Base-by-base conservation (phyloP, 1,140 invertebrate genomes). In the Drosophila nebulosa region DNA sequence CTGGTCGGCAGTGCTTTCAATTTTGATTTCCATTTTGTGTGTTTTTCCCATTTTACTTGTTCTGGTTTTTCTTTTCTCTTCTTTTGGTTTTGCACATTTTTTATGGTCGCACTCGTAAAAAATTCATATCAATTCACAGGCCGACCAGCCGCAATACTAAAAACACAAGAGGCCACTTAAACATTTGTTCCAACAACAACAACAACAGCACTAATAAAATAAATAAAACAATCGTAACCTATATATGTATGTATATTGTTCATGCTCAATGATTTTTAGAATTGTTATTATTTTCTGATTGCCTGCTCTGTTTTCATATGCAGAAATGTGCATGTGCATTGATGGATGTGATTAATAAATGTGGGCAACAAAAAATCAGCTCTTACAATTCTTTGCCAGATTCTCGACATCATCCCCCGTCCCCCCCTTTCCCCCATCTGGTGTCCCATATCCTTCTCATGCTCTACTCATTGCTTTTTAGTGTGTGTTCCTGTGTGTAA, bases 61-160 rank as follows among this genome's bases (percentile, higher is more conserved):
- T 70, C n/a, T n/a, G n/a, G n/a, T n/a, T 61, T 30, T 9, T 61
- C 52, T 60, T 21, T 21, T 32, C 7, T 14, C 9, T 56, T 10
- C 4, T 3, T 56, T 30, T 30, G 4, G 14, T 6, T 32, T 12
- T 55, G 24, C 27, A 30, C 27, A 30, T 16, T 55, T 59, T 32
- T 32, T 32, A 32, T 32, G 30, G 30, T 32, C 30, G 30, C 30
- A 26, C 22, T 50, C 63, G 61, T 74, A 21, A 74, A 73, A 79
- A 79, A 85, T 84, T 76, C 80, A 79, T 69, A 64, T 65, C 71
- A 61, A 67, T 79, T 46, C 56, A 55, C 22, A 46, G 59, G 42
- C 14, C 39, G 53, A 6, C 7, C 56, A 62, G 64, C 77, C 69
- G 35, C 52, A 61, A 42, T 73, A 74, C 74, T 74, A 74, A 74